Evolutionary conservation across 2,113 vertebrate genomes (phyloP), one percentile per base, ranked within the genome.

Genomic region (Spea multiplicata): DNA sequence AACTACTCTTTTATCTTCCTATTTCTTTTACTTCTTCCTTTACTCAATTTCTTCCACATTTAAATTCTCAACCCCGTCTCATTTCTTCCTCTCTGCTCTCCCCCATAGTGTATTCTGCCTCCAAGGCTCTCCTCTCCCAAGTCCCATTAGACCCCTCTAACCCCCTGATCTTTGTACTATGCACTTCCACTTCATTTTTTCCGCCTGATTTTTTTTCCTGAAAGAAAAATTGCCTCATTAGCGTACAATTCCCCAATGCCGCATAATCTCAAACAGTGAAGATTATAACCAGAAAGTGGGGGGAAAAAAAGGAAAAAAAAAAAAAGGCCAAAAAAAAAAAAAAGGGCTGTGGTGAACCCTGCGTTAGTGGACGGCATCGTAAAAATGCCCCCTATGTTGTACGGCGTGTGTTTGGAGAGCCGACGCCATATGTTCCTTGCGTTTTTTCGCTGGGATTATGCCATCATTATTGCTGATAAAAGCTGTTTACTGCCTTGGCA

Each of bases 401-500:
- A 82, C 88, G 93, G 94, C 94, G 94, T 94, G 95, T 93, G 93
- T 94, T 96, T 95, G 94, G 92, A 96, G 95, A 95, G 95, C 93
- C 92, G 91, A 92, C 92, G 93, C 96, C 96, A 99, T 98, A 99
- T 98, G 96, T 95, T 97, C 91, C 94, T 94, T 95, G 94, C 94
- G 94, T 95, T 96, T 95, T 96, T 97, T 97, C 95, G 93, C 94
- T 96, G 95, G 95, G 96, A 97, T 98, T 96, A 97, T 96, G 94
- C 94, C 95, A 96, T 96, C 95, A 95, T 98, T 99, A 99, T 96
- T 98, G 96, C 96, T 97, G 96, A 98, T 98, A 97, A 98, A 98
- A 97, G 96, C 97, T 98, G 97, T 98, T 98, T 98, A 98, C 95
- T 95, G 95, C 93, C 95, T 97, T 98, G 96, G 97, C 97, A 95